Conservation (phyloP, 2,113 vertebrate genomes). For the Protobothrops flavoviridis region DNA sequence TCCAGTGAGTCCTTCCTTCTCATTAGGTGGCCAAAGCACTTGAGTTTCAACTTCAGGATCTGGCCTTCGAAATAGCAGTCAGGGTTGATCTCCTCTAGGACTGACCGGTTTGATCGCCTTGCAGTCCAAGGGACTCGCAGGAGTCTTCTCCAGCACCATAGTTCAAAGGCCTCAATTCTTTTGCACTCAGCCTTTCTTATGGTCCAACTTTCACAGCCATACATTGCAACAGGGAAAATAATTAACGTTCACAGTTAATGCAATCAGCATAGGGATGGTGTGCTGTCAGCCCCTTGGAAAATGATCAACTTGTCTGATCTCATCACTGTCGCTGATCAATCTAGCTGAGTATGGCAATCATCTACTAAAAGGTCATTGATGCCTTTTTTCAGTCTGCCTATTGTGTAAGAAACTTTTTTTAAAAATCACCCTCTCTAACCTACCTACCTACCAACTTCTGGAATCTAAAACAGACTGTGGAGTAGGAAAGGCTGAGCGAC, state of each 20-base stretch:
- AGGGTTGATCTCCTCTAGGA: too few species aligned
- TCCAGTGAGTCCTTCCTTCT: too few species aligned
- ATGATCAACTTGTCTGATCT: slow-evolving; percentile 4
- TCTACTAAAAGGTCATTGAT: slow-evolving; percentile 20
- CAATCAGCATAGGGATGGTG: fast-evolving
- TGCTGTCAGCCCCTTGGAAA: slow-evolving; percentile 13
- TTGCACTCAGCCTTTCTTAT: too few species aligned
- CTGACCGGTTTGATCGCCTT: too few species aligned
- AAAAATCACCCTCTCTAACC: neutral
- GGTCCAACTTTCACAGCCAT: too few species aligned
- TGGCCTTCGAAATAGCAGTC: too few species aligned
- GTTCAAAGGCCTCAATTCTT: too few species aligned
- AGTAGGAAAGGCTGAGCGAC: neutral
- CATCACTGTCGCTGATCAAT: slow-evolving; percentile 26
- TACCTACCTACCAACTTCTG: neutral
- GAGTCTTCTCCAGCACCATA: too few species aligned
- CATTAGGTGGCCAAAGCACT: too few species aligned
- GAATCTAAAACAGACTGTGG: neutral
- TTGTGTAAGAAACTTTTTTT: slow-evolving; percentile 23
- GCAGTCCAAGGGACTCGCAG: too few species aligned
- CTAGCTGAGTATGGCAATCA: neutral
- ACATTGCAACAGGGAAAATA: neutral
- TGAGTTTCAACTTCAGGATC: too few species aligned
- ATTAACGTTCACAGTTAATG: slow-evolving; percentile 33
- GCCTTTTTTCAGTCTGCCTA: neutral